Base-by-base conservation (phyloP, 23 tunicate genomes). In the Trididemnum clinides region DNA sequence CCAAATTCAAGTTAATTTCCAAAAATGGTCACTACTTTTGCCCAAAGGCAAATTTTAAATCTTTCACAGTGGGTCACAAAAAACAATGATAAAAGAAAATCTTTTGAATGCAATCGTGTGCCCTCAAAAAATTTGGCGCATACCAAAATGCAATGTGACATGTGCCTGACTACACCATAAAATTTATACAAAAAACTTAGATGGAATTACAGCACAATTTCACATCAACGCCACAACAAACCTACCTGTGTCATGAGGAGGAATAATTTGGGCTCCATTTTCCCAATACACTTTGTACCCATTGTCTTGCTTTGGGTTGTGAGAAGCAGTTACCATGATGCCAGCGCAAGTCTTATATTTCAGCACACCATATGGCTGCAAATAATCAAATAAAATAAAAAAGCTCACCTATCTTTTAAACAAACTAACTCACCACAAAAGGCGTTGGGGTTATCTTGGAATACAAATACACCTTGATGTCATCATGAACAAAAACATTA, bases 241-340 rank as follows among this genome's bases (percentile, higher is more conserved):
- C n/a, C n/a, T 77, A 94, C 98, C 98, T 27, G 82, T 39, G 57
- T 94, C 99, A 71, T 92, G 97, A 0, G 99, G 99, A 27, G 95
- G 90, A 0, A 92, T 97, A 34, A 97, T 97, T 77, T 97, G 99
- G 27, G 99, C 78, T 28, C 97, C 99, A 44, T 97, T 97, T 30
- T 92, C 89, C 99, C 99, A 97, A 71, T 92, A 92, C 12, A 89
- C 94, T 72, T 97, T 97, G 81, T 97, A 97, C 6, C 99, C 99
- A 81, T 97, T 97, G 78, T 97, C 99, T 49, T 97, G 95, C 72
- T 97, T 97, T n/a, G 99, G 99, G 64, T 97, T 97, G 77, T 97
- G 99, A 12, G 99, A 97, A 7, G 95, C 95, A 39, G 98, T 94
- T 34, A 94, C 90, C 98, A 94, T 94, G 69, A 94, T 89, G 12